Evolutionary conservation across 2,797 vertebrate genomes (phyloP), one percentile per base, ranked within the genome.

Genomic region (Intellagama lesueurii): DNA sequence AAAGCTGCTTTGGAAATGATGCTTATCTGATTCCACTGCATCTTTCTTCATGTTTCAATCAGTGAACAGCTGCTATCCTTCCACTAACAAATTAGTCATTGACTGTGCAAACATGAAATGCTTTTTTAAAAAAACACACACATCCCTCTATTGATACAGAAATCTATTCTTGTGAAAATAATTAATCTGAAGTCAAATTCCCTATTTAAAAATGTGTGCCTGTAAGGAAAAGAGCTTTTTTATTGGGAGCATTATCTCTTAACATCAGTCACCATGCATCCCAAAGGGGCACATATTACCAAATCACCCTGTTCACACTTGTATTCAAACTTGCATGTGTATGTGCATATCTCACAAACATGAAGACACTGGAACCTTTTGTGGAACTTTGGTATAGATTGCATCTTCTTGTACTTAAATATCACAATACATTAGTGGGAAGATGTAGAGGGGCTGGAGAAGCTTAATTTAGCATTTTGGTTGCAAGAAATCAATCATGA

Each of bases 11-110:
- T 94, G 95, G 94, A 93, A 95, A 88, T 84, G 94, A 92, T 94
- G 93, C 94, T 96, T 96, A 97, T 97, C 96, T 96, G 92, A 94
- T 95, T 95, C 94, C 94, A 93, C 90, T 91, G 96, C 79, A 94
- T 97, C 96, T 97, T 96, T 97, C 96, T 94, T 96, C 96, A 94
- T 97, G 93, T 96, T 96, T 93, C 97, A 97, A 95, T 96, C 95
- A 95, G 82, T 91, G 94, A 93, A 87, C 96, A 96, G 96, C 95
- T 95, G 94, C 94, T 92, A 90, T 90, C 91, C 86, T 88, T 92
- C 91, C 86, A 84, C 72, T 52, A 93, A 95, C 88, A 94, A 93
- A 90, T 83, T 0, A 83, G 40, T 75, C 81, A 85, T 47, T 11
- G 90, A 92, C 1, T 85, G 91, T 87, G 93, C 70, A 87, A 89